Conservation (phyloP, 2,797 vertebrate genomes). For the Neopelma chrysocephalum region DNA sequence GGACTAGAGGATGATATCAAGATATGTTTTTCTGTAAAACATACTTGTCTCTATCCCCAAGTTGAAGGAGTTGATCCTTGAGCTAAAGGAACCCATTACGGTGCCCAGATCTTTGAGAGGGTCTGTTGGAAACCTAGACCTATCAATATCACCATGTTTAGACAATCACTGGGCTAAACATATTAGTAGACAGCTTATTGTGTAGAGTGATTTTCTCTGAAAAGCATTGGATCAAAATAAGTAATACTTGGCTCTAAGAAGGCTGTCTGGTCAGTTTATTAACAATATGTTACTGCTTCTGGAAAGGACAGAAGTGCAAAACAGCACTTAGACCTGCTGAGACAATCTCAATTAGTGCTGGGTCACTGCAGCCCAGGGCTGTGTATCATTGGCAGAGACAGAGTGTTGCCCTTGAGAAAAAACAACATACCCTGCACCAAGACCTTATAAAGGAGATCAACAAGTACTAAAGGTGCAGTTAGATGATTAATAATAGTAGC, state of each 20-base stretch:
- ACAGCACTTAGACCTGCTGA: neutral
- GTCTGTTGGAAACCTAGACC: neutral
- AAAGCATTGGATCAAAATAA: neutral
- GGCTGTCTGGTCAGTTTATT: conserved; percentile 1
- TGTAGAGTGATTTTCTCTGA: conserved; percentile 13
- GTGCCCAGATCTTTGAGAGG: neutral
- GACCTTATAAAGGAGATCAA: neutral
- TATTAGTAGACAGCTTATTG: neutral
- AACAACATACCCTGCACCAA: neutral
- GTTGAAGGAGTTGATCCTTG: neutral
- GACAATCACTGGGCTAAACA: neutral
- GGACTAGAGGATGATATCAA: neutral
- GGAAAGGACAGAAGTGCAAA: neutral
- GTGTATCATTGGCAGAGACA: neutral
- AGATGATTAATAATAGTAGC: neutral
- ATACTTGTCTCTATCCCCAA: neutral
- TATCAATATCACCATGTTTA: neutral
- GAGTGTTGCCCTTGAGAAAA: neutral
- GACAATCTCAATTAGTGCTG: neutral
- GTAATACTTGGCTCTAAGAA: neutral
- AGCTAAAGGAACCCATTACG: neutral
- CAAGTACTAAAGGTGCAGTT: neutral
- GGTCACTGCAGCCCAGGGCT: neutral
- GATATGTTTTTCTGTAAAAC: neutral
- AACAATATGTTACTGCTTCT: neutral